phyloP scores from a whole-genome alignment of 2,888 invertebrate genomes.

The Cheilosia vulpina region DNA sequence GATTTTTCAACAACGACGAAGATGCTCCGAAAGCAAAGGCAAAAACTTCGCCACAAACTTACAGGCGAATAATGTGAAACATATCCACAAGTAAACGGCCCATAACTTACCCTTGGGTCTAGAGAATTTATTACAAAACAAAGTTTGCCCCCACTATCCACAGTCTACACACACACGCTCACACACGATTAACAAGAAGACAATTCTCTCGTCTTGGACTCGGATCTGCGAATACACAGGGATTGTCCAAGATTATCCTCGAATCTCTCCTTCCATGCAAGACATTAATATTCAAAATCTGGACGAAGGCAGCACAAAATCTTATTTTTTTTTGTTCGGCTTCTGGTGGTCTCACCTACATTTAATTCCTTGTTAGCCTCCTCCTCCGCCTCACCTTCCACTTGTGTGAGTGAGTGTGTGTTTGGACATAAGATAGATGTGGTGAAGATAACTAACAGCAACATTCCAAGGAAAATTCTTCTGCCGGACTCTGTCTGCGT shows the following conservation, averaged over 20 bases:
- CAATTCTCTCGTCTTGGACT: slow-evolving; percentile 22
- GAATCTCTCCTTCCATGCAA: slow-evolving; percentile 44
- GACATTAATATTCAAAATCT: slow-evolving; percentile 71
- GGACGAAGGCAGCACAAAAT: slow-evolving; percentile 41
- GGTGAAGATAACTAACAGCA: slow-evolving; percentile 58
- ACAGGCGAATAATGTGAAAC: slow-evolving; percentile 46
- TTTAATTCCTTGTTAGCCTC: slow-evolving; percentile 67
- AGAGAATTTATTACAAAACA: slow-evolving; percentile 47
- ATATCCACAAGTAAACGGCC: slow-evolving; percentile 53
- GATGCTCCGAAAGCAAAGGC: neutral
- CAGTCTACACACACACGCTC: neutral
- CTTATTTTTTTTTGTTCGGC: slow-evolving; percentile 15
- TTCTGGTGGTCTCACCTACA: slow-evolving; percentile 54
- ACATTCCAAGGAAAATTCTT: slow-evolving; percentile 68
- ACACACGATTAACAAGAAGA: neutral
- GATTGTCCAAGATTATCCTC: slow-evolving; percentile 63
- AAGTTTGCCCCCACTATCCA: slow-evolving; percentile 17
- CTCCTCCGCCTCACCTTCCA: neutral
- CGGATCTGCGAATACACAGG: slow-evolving; percentile 8
- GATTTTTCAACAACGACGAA: slow-evolving; percentile 1
- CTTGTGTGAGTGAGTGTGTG: slow-evolving; percentile 16
- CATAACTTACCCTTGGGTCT: slow-evolving; percentile 53
- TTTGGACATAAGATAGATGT: slow-evolving; percentile 56
- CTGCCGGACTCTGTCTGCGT: slow-evolving; percentile 33
- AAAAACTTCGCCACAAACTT: slow-evolving; percentile 34